These are phyloP conservation scores for Moxostoma hubbsi DNA, from an alignment of 2,797 vertebrate species.

Conservation along the genomic window DNA sequence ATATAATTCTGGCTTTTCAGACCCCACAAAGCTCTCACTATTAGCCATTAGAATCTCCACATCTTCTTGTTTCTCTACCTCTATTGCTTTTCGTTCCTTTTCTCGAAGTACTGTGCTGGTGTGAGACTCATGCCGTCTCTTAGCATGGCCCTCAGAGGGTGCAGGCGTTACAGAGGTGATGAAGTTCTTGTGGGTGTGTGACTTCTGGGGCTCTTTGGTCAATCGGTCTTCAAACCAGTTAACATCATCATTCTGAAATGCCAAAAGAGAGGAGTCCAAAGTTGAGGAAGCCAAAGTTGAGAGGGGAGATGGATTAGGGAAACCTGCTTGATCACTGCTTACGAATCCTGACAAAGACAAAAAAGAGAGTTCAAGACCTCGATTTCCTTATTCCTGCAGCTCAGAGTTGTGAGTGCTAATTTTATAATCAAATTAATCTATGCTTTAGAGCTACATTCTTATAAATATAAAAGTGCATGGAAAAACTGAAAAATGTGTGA, in stretches of 20 bases:
- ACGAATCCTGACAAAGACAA: constrained; percentile 64
- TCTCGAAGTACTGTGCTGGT: not conserved
- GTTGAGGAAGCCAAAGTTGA: constrained; percentile 37
- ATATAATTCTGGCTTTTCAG: not conserved
- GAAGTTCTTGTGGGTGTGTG: not conserved
- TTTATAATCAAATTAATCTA: too few relatives aligned
- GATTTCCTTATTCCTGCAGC: too few relatives aligned
- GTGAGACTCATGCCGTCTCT: not conserved
- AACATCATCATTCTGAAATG: not conserved
- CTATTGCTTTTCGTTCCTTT: not conserved
- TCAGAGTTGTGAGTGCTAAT: too few relatives aligned
- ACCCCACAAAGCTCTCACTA: not conserved
- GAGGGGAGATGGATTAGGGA: constrained; percentile 61
- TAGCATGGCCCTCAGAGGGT: constrained; percentile 7
- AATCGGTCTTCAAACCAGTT: constrained; percentile 5
- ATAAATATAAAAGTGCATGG: not conserved
- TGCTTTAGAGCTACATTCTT: not conserved
- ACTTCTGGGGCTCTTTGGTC: not conserved
- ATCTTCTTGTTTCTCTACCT: constrained; percentile 11
- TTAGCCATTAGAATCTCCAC: constrained; percentile 31
- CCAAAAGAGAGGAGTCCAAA: not conserved
- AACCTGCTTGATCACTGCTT: constrained; percentile 63
- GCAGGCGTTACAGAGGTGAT: not conserved
- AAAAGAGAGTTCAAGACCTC: not conserved
- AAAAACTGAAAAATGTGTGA: not conserved